phyloP scores from a whole-genome alignment of 2,888 invertebrate species.

The Eristalis arbustorum region DNA sequence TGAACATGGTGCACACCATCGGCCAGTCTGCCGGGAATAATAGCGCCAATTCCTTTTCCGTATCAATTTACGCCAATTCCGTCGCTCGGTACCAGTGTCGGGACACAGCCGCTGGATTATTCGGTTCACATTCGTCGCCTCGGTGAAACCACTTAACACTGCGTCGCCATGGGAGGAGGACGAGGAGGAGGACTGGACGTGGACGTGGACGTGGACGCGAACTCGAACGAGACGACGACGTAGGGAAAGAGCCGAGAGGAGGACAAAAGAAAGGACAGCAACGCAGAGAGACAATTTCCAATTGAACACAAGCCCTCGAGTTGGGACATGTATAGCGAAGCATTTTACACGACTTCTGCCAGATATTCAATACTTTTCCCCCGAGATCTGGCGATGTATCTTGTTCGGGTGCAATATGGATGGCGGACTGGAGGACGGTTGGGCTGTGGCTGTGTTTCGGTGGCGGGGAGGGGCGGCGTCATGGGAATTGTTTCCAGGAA shows the following conservation, averaged over 20 bases:
- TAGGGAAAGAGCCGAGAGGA: not conserved
- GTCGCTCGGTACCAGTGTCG: conserved; percentile 17
- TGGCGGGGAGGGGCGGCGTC: not conserved
- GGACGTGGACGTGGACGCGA: not conserved
- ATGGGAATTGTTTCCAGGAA: not conserved
- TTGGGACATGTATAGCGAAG: conserved; percentile 56
- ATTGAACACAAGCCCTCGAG: conserved; percentile 66
- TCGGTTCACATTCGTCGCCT: conserved; percentile 46
- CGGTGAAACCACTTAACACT: conserved; percentile 42
- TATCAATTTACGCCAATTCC: conserved; percentile 68
- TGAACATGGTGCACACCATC: conserved; percentile 58
- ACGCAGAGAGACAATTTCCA: conserved; percentile 51
- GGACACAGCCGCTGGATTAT: conserved; percentile 38
- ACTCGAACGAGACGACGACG: not conserved
- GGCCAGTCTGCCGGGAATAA: conserved; percentile 49
- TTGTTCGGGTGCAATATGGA: conserved; percentile 37
- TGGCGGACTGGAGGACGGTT: not conserved
- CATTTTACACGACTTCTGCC: conserved; percentile 64
- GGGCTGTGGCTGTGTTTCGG: not conserved
- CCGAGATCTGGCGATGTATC: conserved; percentile 18
- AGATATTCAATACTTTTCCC: conserved; percentile 67
- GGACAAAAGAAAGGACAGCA: conserved; percentile 5
- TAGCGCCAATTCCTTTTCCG: conserved; percentile 67
- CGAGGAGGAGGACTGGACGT: not conserved
- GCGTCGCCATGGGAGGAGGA: not conserved